Evolutionary conservation across 2,113 vertebrate species (phyloP).

Genomic region (Stigmatopora argus): DNA sequence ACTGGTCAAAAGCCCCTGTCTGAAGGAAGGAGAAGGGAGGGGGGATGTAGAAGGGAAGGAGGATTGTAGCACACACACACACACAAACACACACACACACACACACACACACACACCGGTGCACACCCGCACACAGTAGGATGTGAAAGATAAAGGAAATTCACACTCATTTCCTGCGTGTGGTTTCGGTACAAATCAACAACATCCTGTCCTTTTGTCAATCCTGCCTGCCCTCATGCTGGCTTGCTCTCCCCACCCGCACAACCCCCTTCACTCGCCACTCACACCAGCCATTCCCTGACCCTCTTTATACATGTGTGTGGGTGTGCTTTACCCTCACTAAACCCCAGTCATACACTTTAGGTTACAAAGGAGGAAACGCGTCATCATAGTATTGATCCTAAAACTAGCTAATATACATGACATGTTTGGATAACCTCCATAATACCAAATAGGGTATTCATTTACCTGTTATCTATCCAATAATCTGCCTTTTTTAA

Average conservation of each 20-base stretch:
- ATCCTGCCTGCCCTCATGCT: conserved; percentile 71
- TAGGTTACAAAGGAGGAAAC: conserved; percentile 55
- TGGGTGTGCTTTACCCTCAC: conserved; percentile 26
- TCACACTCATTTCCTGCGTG: conserved; percentile 91
- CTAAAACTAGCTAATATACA: background rate
- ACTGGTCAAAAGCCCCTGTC: conserved; percentile 64
- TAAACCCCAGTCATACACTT: conserved; percentile 48
- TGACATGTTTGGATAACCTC: background rate
- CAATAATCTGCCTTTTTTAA: no score
- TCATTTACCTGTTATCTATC: no score
- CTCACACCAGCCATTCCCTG: background rate
- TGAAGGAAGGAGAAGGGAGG: conserved; percentile 46
- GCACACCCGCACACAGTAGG: conserved; percentile 61
- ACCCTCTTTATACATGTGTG: background rate
- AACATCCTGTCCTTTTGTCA: conserved; percentile 94
- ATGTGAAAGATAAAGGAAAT: conserved; percentile 82
- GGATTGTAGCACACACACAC: conserved; percentile 24
- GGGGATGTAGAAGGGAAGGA: background rate
- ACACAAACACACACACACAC: conserved; percentile 15
- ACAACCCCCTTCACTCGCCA: background rate
- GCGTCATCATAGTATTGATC: conserved; percentile 35
- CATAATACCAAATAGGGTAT: no score
- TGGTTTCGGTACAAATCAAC: conserved; percentile 93
- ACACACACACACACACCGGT: conserved; percentile 27
- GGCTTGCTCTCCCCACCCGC: conserved; percentile 33